Evolutionary conservation across 2,797 vertebrate species (phyloP).

Genomic region (Notamacropus eugenii): DNA sequence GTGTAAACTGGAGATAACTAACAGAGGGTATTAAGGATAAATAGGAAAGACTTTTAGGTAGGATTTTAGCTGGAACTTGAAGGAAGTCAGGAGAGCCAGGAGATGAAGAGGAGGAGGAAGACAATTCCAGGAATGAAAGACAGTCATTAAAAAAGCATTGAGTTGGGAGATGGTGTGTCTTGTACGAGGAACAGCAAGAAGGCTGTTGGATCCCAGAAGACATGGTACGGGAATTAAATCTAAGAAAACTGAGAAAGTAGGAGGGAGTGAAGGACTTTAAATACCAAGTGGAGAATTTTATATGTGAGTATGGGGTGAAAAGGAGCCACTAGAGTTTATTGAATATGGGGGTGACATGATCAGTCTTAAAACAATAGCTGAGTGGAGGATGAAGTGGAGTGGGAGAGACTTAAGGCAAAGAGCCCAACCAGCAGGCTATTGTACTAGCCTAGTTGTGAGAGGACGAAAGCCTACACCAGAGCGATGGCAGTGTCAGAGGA

Average conservation of each 20-base stretch:
- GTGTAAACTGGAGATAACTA: background rate
- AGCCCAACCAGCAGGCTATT: background rate
- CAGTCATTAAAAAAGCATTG: background rate
- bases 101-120: background rate
- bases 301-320: background rate
- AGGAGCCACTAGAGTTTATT: background rate
- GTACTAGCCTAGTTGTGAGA: background rate
- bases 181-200: background rate
- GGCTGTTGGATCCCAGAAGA: background rate
- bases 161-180: background rate
- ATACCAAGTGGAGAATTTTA: background rate
- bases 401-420: background rate
- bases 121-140: background rate
- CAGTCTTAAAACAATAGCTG: background rate
- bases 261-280: background rate
- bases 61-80: background rate
- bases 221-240: background rate
- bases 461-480: background rate
- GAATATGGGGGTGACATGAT: background rate
- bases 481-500: background rate
- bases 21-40: background rate
- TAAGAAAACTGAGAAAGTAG: background rate
- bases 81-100: background rate
- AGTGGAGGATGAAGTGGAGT: background rate
- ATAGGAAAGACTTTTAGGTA: background rate